Conservation (phyloP, 2,888 invertebrate species). For the Perizoma affinitatum region DNA sequence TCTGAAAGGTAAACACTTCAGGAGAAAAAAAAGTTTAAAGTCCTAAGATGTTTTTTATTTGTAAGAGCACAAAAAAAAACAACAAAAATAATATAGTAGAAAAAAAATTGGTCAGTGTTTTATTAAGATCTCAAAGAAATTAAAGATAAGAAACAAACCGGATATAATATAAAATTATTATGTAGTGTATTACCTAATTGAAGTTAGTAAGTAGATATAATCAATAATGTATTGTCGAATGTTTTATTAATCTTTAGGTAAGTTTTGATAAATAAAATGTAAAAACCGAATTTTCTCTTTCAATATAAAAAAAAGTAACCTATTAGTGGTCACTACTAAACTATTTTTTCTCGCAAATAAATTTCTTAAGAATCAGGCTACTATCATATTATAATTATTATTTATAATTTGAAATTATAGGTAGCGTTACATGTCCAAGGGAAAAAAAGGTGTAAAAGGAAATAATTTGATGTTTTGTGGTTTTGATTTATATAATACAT, state of each 20-base stretch:
- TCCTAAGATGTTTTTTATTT: not conserved
- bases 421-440: no score
- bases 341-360: no score
- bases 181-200: not conserved
- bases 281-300: constrained; percentile 12
- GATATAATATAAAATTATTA: constrained; percentile 11
- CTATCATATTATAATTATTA: no score
- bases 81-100: not conserved
- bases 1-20: constrained; percentile 4
- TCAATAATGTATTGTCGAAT: constrained; percentile 14
- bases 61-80: constrained; percentile 10
- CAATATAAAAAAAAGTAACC: not conserved
- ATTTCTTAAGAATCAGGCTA: no score
- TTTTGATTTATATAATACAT: no score
- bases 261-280: constrained; percentile 29
- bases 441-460: no score
- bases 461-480: no score
- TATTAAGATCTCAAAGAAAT: not conserved
- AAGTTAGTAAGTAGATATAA: constrained; percentile 7
- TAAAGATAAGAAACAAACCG: not conserved
- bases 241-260: constrained; percentile 10
- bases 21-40: constrained; percentile 2
- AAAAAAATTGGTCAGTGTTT: constrained; percentile 1
- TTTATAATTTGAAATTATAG: no score
- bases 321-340: no score